Base-by-base conservation (phyloP, 1,140 invertebrate genomes). In the Drosophila tropicalis region DNA sequence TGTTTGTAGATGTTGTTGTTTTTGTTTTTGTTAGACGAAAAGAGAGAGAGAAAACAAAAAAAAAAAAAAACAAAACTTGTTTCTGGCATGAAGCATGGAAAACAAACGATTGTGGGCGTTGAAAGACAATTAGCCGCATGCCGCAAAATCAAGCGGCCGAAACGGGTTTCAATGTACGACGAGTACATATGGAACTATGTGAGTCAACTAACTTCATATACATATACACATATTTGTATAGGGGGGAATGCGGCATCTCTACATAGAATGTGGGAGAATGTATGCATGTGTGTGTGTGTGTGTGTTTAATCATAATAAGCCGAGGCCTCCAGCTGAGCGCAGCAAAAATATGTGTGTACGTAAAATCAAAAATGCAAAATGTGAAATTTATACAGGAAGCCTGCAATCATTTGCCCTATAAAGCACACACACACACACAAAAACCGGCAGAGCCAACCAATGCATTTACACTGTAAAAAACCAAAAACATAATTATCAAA, bases 41-140 rank as follows among this genome's bases (percentile, higher is more conserved):
- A 57, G 58, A n/a, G n/a, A n/a, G n/a, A n/a, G n/a, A n/a, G n/a
- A 25, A 25, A 1, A 22, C 22, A 25, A 25, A 25, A 25, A 25
- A 3, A 25, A 4, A 25, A 25, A 25, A 25, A 25, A 70, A 70
- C 61, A 70, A 58, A 74, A 75, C 60, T 40, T 17, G 63, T 73
- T 74, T 61, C 70, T 64, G 56, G 34, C 58, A 61, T 61, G 36
- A 61, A 41, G 19, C 40, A 64, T 51, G 44, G 44, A 51, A 22
- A 64, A 54, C 62, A 54, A 64, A 55, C 55, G 62, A 65, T 78
- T 76, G 83, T 86, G 83, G 83, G 83, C 79, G 79, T 86, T 69
- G 75, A 76, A 77, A 82, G 79, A 87, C 83, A 86, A 86, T 86
- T 86, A 86, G 83, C 79, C 70, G 83, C 83, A 86, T 86, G 83